A percentile compares a stretch with the other conserved stretches of the same genome.
Conservation (phyloP, 2,797 vertebrate genomes). For the Lagocephalus sceleratus region DNA sequence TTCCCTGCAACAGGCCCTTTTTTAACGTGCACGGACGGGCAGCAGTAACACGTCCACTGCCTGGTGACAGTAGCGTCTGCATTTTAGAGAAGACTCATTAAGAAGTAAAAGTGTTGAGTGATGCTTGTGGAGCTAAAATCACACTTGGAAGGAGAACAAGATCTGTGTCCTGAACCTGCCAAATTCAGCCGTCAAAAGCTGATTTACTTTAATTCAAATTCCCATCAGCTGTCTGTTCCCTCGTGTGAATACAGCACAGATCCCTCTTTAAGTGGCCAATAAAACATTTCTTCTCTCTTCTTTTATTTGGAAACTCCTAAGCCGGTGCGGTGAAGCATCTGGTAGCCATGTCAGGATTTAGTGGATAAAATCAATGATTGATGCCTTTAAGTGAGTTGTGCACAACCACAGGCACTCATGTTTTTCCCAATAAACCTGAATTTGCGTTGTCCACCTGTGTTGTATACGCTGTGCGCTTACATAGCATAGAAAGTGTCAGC, state of each 20-base stretch:
- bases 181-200: constrained; percentile 9
- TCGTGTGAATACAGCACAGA: constrained; percentile 7
- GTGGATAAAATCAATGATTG: not conserved
- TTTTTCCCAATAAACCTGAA: not conserved
- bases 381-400: not conserved
- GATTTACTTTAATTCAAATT: constrained; percentile 29
- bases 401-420: not conserved
- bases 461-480: too few relatives aligned
- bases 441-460: too few relatives aligned
- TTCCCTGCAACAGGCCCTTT: too few relatives aligned
- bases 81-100: too few relatives aligned
- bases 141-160: constrained; percentile 10
- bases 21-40: too few relatives aligned
- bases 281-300: constrained; percentile 22
- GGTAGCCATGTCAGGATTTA: not conserved
- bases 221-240: constrained; percentile 14
- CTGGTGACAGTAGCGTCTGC: too few relatives aligned
- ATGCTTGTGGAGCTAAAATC: constrained; percentile 24
- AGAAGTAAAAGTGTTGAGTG: too few relatives aligned
- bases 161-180: constrained; percentile 10
- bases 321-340: constrained; percentile 8
- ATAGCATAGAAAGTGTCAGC: not conserved
- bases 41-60: too few relatives aligned
- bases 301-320: constrained; percentile 35
- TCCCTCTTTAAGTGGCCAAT: constrained; percentile 17